phyloP scores from a whole-genome alignment of 1,140 invertebrate species.

The Ephestia elutella region DNA sequence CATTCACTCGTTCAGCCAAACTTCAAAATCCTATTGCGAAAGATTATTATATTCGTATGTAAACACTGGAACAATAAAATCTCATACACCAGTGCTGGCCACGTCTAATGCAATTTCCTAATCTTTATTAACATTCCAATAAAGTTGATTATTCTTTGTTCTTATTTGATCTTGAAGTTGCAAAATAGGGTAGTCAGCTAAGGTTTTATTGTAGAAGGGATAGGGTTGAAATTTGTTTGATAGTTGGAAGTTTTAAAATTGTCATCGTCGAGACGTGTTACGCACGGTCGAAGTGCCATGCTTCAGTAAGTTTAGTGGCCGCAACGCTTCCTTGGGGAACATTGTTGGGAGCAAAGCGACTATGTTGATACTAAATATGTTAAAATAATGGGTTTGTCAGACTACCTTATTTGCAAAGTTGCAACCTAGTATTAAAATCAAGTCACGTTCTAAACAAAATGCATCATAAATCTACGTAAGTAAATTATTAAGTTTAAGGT shows the following conservation, averaged over 20 bases:
- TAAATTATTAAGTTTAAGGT: too few relatives aligned
- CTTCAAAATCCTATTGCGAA: constrained; percentile 6
- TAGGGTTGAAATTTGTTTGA: background rate
- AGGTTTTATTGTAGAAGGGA: background rate
- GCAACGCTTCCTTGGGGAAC: constrained; percentile 17
- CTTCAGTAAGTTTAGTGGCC: constrained; percentile 31
- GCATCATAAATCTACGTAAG: too few relatives aligned
- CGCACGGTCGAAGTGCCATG: constrained; percentile 29
- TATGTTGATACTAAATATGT: constrained; percentile 1
- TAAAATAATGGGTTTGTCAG: background rate
- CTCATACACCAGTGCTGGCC: constrained; percentile 11
- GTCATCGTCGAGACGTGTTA: constrained; percentile 24
- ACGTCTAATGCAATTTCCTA: background rate
- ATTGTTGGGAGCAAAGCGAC: constrained; percentile 8
- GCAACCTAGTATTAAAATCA: background rate
- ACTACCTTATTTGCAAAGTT: constrained; percentile 2
- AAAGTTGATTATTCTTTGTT: constrained; percentile 9
- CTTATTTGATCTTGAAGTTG: background rate
- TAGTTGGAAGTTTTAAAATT: background rate
- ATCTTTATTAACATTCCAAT: constrained; percentile 14
- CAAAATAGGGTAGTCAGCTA: background rate
- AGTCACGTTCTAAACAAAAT: background rate
- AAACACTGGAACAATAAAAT: constrained; percentile 18
- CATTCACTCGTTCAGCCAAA: background rate
- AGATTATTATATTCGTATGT: constrained; percentile 18